Base-by-base conservation (phyloP, 2,113 vertebrate genomes). In the Mola mola region DNA sequence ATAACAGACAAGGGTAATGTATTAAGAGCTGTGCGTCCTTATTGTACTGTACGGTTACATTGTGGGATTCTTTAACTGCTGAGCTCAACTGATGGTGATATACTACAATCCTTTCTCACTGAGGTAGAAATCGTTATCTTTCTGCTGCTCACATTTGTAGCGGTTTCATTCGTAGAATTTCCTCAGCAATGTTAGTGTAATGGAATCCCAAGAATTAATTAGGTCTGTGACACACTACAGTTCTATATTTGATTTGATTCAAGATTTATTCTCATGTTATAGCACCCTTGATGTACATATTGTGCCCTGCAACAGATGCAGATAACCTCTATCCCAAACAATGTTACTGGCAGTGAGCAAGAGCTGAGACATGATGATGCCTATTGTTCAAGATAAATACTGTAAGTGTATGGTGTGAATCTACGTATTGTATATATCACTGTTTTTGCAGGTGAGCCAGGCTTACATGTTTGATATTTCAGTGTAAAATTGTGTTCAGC, bases 251-350 rank as follows among this genome's bases (percentile, higher is more conserved):
- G 69, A 81, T 78, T 74, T 70, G 21, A 55, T 79, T 61, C 69
- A 87, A 87, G 67, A n/a, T n/a, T n/a, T n/a, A n/a, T n/a, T n/a
- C n/a, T n/a, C n/a, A n/a, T n/a, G n/a, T n/a, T n/a, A n/a, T n/a
- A 66, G 77, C 28, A 72, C 82, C 81, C 82, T 53, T 1, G 76
- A 67, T 70, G 82, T 61, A 8, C 64, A 34, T 85, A 71, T 73
- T 17, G 9, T 3, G 31, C 56, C n/a, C 59, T 75, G 75, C 74
- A 75, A 74, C 86, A 87, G 76, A 87, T 85, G 82, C 75, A 79
- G 1, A 42, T 66, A 80, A 75, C 73, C 82, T 84, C 71, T 50
- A 65, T 85, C 69, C 50, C 74, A 49, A 52, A 68, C 63, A 73
- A 31, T 75, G 48, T 53, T 16, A 38, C 67, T 19, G 42, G 47